Evolutionary conservation across 2,113 vertebrate species (phyloP).

Genomic region (Grallaria varia): DNA sequence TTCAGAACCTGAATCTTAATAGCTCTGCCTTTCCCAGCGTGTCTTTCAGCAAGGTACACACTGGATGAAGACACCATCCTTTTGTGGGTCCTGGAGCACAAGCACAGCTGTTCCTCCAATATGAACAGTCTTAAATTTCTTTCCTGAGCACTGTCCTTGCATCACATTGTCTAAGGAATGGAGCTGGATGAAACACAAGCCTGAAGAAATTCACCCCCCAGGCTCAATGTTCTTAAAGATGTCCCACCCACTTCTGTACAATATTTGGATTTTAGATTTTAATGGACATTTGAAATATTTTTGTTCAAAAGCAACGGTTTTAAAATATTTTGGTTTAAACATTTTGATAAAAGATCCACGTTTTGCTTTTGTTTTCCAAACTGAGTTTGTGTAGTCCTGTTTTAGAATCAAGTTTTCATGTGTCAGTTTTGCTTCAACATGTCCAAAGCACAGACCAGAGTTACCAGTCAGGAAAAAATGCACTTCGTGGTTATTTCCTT

Average conservation of each 20-base stretch:
- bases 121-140: background rate
- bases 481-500: background rate
- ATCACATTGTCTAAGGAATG: background rate
- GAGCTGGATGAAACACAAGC: background rate
- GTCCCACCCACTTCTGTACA: background rate
- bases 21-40: background rate
- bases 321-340: background rate
- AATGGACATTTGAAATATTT: background rate
- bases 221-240: background rate
- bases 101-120: background rate
- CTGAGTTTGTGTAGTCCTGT: background rate
- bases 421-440: background rate
- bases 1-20: background rate
- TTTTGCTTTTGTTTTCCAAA: background rate
- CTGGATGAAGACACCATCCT: background rate
- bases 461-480: background rate
- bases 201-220: background rate
- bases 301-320: background rate
- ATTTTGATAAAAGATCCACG: background rate
- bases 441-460: background rate
- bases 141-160: background rate
- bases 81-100: background rate
- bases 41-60: background rate
- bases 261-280: background rate
- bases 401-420: background rate